A percentile compares a stretch with the other conserved stretches of the same genome.
These are phyloP conservation scores for Natrix natrix DNA, from an alignment of 2,797 vertebrate species.

Conservation along the genomic window DNA sequence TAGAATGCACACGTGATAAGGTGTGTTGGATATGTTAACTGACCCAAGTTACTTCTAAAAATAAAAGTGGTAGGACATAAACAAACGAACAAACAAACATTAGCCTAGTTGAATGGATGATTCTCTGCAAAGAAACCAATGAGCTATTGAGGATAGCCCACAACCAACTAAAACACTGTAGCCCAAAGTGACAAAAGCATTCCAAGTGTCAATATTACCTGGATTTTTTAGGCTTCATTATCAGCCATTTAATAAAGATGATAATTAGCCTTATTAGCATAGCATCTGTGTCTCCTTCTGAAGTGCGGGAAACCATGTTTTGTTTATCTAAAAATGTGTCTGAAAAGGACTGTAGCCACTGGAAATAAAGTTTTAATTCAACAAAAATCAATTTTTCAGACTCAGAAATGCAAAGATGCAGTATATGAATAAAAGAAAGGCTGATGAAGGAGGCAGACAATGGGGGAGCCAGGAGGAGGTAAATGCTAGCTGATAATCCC, in stretches of 20 bases:
- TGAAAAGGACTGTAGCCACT: neutral
- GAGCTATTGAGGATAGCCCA: neutral
- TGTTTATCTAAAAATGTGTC: neutral
- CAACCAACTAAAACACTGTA: neutral
- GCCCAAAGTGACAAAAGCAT: neutral
- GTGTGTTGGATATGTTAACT: neutral
- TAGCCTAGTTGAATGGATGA: neutral
- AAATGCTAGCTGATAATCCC: neutral
- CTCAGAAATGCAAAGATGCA: neutral
- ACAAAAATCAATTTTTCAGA: neutral
- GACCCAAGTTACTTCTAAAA: neutral
- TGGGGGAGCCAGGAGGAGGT: neutral
- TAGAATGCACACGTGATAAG: neutral
- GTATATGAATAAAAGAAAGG: neutral
- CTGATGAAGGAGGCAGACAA: neutral
- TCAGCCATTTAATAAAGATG: neutral
- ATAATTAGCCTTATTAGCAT: neutral
- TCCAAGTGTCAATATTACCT: neutral
- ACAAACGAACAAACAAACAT: neutral
- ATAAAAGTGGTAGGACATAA: neutral
- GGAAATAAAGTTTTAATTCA: neutral
- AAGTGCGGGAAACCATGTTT: neutral
- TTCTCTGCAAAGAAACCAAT: neutral
- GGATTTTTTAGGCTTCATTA: neutral
- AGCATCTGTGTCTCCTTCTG: neutral